Conservation (phyloP, 2,797 vertebrate genomes). For the Clarias fuscus region DNA sequence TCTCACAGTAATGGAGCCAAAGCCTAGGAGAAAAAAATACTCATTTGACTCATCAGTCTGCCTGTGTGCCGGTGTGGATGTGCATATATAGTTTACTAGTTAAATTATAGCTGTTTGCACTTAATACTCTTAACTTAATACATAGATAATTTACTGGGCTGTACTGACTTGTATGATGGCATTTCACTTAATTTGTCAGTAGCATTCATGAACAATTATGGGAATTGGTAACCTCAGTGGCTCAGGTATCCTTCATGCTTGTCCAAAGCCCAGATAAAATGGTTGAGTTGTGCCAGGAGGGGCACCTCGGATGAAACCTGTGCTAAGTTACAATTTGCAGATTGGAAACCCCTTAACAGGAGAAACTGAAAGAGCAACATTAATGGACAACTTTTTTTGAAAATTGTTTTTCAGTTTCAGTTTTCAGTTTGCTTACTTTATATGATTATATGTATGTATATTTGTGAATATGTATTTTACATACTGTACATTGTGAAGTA, state of each 20-base stretch:
- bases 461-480: too few relatives aligned
- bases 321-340: too few relatives aligned
- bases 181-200: background rate
- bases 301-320: too few relatives aligned
- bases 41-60: slow-evolving; percentile 20
- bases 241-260: too few relatives aligned
- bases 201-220: background rate
- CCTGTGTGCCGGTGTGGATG: background rate
- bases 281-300: too few relatives aligned
- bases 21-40: slow-evolving; percentile 21
- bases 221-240: too few relatives aligned
- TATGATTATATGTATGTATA: background rate
- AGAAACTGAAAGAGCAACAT: too few relatives aligned
- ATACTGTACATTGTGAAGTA: background rate
- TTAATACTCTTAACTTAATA: background rate
- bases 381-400: too few relatives aligned
- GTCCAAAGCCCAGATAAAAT: too few relatives aligned
- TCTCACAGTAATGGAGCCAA: slow-evolving; percentile 51
- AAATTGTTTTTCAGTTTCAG: background rate
- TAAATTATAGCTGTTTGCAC: background rate
- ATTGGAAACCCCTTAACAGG: too few relatives aligned
- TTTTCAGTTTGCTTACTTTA: background rate
- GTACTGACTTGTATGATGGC: background rate
- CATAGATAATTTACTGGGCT: background rate
- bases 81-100: background rate